Evolutionary conservation across 1,140 invertebrate species (phyloP), one percentile per base, ranked within the genome.

Genomic region (Trichonephila inaurata): DNA sequence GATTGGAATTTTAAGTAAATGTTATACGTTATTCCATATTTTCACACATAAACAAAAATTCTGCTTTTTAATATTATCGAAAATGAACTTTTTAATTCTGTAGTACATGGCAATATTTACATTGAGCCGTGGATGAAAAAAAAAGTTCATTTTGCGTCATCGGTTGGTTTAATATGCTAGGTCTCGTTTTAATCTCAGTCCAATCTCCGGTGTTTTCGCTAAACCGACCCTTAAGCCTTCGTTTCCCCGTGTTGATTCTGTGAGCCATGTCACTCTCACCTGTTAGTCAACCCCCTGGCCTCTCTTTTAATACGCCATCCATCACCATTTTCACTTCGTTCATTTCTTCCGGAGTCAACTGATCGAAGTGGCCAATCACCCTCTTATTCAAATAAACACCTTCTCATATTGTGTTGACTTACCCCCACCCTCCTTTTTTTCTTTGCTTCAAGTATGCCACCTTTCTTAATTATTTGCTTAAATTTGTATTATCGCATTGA

Each of bases 241-340:
- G 19, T 24, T 69, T n/a, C 10, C n/a, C 24, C 24, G 66, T 12
- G n/a, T 69, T 19, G 66, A 21, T 12, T 7, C 24, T 87, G 60
- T 28, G 14, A 16, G 28, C 5, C n/a, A 24, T 87, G 85, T 87
- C 85, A 87, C n/a, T 87, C 28, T 64, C 60, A 64, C 85, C 85
- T 87, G 85, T 51, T 62, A 18, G 28, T 51, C 51, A 51, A 21
- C 7, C 24, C 18, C 8, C 61, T 2, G 33, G n/a, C 21, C 28
- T 87, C 33, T 66, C 60, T 87, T 14, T 87, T 87, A 87, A 87
- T 87, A 87, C 40, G 60, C 28, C 60, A 87, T 87, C 61, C 85
- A 87, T 87, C 85, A 87, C 44, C 4, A 28, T 24, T 87, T 87
- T 44, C 44, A 10, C 51, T 51, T 58, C 40, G 19, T 24, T 24